Base-by-base conservation (phyloP, 2,888 invertebrate genomes). In the Tetragnatha montana region DNA sequence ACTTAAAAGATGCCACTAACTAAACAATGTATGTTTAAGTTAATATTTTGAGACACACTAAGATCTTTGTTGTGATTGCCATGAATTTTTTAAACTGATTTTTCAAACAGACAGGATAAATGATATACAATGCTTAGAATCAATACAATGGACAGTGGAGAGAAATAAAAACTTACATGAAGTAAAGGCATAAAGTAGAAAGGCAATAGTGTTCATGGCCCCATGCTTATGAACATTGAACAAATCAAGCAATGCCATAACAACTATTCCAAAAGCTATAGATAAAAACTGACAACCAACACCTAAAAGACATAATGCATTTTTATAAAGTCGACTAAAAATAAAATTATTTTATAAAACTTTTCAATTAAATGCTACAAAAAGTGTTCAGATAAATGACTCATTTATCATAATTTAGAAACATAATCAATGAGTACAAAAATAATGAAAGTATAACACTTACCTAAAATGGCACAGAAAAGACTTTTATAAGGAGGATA, bases 211-310 rank as follows among this genome's bases (percentile, higher is more conserved):
- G 91, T 94, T 94, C 92, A 94, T 93, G 76, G 94, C 92, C 12
- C 94, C 94, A 91, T 94, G 94, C 47, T 93, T 92, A 91, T 94
- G 94, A 0, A 94, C 94, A 91, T 94, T 94, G 91, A 94, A 94
- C 93, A 94, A 93, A 70, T 94, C 94, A 22, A 93, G 89, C 81
- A 94, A 91, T 6, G 94, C 94, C 93, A 94, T 94, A 51, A 94
- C 76, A 88, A 94, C 92, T 73, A 94, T 94, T 4, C 94, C 94
- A 7, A 94, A 93, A n/a, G 93, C 93, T 35, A 94, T 93, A 0
- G 93, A 93, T 80, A 94, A 92, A 91, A 94, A 94, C 92, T 94
- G 94, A 74, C 92, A 92, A 4, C 94, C 94, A 75, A 94, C 94
- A 83, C 94, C 94, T 94, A 92, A 12, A 92, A 92, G 51, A n/a